Conservation (phyloP, 2,113 vertebrate species). For the Cyprinus carpio region DNA sequence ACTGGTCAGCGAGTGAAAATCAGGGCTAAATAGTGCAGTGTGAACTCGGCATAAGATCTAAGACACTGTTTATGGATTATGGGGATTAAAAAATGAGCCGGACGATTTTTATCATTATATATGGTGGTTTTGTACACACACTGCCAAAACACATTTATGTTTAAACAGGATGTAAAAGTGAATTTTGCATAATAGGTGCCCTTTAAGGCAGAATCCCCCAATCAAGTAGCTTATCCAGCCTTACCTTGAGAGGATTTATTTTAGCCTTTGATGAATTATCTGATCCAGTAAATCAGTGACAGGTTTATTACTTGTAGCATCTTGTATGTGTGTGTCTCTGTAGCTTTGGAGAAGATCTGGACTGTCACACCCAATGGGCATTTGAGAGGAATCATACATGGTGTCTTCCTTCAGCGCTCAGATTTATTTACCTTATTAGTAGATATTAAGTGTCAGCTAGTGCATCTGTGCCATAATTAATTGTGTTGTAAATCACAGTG, state of each 20-base stretch:
- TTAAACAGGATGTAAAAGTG: no score
- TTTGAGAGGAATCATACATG: slow-evolving; percentile 31
- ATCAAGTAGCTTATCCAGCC: slow-evolving; percentile 15
- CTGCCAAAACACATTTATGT: no score
- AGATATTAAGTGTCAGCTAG: slow-evolving; percentile 28
- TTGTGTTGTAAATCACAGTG: slow-evolving; percentile 29
- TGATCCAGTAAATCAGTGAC: slow-evolving; percentile 42
- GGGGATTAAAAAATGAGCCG: no score
- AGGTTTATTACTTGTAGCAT: slow-evolving; percentile 35
- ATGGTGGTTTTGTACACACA: no score
- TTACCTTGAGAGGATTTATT: slow-evolving; percentile 38
- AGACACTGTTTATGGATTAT: no score
- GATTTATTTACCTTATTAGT: slow-evolving; percentile 42
- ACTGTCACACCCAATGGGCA: not conserved
- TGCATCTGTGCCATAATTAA: slow-evolving; percentile 43
- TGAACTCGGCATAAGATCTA: no score
- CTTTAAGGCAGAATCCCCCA: not conserved
- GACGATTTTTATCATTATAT: no score
- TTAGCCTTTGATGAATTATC: slow-evolving; percentile 24
- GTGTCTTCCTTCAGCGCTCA: slow-evolving; percentile 17
- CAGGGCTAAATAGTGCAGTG: no score
- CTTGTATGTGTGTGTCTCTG: not conserved
- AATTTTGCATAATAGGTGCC: no score
- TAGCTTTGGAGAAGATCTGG: not conserved
- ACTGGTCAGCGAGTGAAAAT: no score